Percentiles rank a stretch among this genome's conserved stretches.
Evolutionary conservation across 2,888 invertebrate species (phyloP).

Genomic region (Drosophila kanekoi): DNA sequence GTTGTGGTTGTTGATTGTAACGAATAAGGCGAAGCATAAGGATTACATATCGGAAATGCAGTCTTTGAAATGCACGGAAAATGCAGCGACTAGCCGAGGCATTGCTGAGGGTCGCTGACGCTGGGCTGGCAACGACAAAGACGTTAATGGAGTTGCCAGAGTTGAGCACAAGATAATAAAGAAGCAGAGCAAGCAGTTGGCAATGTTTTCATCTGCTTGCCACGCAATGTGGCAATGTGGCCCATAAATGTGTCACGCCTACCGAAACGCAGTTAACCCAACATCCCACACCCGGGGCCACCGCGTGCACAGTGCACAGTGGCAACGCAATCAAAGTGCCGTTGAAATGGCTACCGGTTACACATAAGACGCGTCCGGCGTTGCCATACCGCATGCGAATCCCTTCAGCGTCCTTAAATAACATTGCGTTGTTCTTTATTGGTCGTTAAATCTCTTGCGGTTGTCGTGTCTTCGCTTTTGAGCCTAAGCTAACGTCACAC

Average conservation of each 20-base stretch:
- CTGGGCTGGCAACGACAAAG: conserved; percentile 48
- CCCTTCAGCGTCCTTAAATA: conserved; percentile 77
- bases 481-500: conserved; percentile 30
- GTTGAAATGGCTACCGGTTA: conserved; percentile 79
- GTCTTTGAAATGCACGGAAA: conserved; percentile 9
- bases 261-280: not conserved
- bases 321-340: conserved; percentile 69
- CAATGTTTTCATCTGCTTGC: conserved; percentile 63
- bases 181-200: not conserved
- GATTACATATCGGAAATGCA: conserved; percentile 23
- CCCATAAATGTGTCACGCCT: conserved; percentile 77
- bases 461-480: conserved; percentile 69
- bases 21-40: conserved; percentile 1
- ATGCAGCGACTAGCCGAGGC: not conserved
- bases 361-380: conserved; percentile 74
- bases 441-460: conserved; percentile 81
- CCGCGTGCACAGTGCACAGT: not conserved
- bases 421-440: conserved; percentile 80
- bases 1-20: conserved; percentile 8
- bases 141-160: conserved; percentile 69
- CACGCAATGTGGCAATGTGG: conserved; percentile 62
- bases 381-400: conserved; percentile 48
- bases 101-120: conserved; percentile 1
- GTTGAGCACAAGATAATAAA: conserved; percentile 14
- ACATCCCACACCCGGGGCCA: not conserved